Conservation (phyloP, 37 sponge, comb jelly and placozoan genomes). For the Haliclona indistincta region DNA sequence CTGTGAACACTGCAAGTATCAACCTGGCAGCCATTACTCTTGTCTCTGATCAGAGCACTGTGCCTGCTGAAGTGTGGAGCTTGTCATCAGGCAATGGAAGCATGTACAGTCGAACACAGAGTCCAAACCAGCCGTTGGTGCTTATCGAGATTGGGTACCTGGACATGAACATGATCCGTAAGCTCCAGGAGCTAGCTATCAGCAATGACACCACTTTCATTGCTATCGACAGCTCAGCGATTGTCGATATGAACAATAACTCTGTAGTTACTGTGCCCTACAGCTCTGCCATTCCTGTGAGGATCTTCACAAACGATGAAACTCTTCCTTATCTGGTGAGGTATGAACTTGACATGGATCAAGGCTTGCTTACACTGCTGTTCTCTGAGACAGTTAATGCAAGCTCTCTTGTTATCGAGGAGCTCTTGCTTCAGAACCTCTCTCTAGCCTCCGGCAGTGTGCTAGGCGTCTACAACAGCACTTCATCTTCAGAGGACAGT, state of each 20-base stretch:
- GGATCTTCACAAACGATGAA: constrained; percentile 40
- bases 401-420: constrained; percentile 42
- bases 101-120: constrained; percentile 44
- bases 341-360: constrained; percentile 78
- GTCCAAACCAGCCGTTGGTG: constrained; percentile 50
- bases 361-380: constrained; percentile 58
- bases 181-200: constrained; percentile 53
- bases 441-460: constrained; percentile 1
- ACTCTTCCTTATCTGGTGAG: constrained; percentile 48
- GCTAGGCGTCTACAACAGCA: constrained; percentile 63
- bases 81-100: constrained; percentile 33
- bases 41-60: constrained; percentile 21
- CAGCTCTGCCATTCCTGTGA: constrained; percentile 21
- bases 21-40: constrained; percentile 56
- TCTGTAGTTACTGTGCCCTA: constrained; percentile 33
- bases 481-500: constrained; percentile 22
- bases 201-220: constrained; percentile 62
- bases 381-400: constrained; percentile 89
- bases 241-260: constrained; percentile 82
- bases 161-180: constrained; percentile 81
- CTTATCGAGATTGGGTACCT: constrained; percentile 53
- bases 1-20: constrained; percentile 76
- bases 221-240: constrained; percentile 17
- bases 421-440: constrained; percentile 62
- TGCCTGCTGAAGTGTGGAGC: constrained; percentile 38